phyloP scores from a whole-genome alignment of 2,113 vertebrate species.

The Corydoras maculifer region DNA sequence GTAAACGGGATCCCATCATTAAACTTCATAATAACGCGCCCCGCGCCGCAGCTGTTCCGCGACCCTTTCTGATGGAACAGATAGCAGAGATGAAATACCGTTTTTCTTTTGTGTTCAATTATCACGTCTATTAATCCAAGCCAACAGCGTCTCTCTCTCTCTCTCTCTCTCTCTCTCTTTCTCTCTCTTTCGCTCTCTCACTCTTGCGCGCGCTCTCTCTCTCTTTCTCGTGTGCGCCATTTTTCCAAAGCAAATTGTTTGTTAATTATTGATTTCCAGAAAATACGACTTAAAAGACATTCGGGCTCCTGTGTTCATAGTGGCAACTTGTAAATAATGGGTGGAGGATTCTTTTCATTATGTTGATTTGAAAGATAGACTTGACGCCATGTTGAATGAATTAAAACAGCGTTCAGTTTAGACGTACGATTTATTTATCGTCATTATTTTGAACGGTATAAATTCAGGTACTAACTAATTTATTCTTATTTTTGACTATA shows the following conservation, averaged over 20 bases:
- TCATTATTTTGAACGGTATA: too few species aligned
- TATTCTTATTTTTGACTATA: too few species aligned
- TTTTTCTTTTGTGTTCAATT: conserved; percentile 90
- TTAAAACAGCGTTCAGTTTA: too few species aligned
- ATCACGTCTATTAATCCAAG: conserved; percentile 98
- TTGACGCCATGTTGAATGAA: too few species aligned
- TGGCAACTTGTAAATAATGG: conserved; percentile 29
- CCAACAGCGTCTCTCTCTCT: conserved; percentile 63
- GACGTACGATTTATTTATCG: too few species aligned
- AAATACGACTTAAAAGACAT: conserved; percentile 32
- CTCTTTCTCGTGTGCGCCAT: conserved; percentile 60
- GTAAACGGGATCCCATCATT: conserved; percentile 80
- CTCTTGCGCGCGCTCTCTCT: conserved; percentile 37
- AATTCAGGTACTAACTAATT: too few species aligned
- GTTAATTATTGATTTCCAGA: conserved; percentile 56
- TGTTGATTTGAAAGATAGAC: conserved; percentile 35
- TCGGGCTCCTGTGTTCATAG: too few species aligned
- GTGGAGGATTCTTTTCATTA: conserved; percentile 17
- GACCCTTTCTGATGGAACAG: conserved; percentile 93
- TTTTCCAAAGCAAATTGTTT: conserved; percentile 68
- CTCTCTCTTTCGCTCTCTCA: conserved; percentile 24
- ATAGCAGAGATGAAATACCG: conserved; percentile 84
- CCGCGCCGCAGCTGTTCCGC: conserved; percentile 89
- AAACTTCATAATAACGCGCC: conserved; percentile 89
- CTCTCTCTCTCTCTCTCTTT: conserved; percentile 9